phyloP scores from a whole-genome alignment of 2,888 invertebrate genomes.

The Amiota communis region DNA sequence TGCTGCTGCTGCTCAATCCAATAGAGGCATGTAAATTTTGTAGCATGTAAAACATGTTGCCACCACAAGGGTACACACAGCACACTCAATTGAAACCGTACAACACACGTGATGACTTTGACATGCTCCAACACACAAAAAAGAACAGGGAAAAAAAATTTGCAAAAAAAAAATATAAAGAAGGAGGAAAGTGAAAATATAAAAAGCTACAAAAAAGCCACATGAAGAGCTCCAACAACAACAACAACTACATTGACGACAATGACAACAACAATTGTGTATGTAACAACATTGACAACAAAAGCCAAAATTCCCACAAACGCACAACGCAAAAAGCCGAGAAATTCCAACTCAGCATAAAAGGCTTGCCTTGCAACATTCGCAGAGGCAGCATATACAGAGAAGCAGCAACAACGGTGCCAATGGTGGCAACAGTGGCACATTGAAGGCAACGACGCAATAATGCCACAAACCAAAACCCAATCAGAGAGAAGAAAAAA shows the following conservation, averaged over 20 bases:
- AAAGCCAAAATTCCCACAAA: constrained; percentile 22
- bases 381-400: background rate
- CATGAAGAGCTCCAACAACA: constrained; percentile 25
- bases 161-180: constrained; percentile 13
- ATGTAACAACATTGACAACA: constrained; percentile 33
- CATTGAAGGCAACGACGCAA: background rate
- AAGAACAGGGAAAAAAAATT: constrained; percentile 26
- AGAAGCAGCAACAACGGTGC: too few relatives aligned
- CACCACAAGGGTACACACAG: constrained; percentile 50
- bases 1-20: constrained; percentile 18
- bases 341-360: constrained; percentile 25
- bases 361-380: constrained; percentile 1
- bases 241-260: constrained; percentile 12
- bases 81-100: constrained; percentile 48
- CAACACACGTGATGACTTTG: constrained; percentile 56
- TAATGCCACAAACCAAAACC: constrained; percentile 31
- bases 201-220: constrained; percentile 25
- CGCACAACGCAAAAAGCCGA: background rate
- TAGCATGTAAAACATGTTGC: constrained; percentile 55
- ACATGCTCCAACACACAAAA: constrained; percentile 44
- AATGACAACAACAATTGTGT: background rate
- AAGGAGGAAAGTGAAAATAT: constrained; percentile 1
- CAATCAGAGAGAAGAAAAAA: constrained; percentile 11
- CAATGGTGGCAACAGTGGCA: background rate
- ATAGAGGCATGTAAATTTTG: constrained; percentile 35